phyloP scores from a whole-genome alignment of 2,888 invertebrate species.

The Spodoptera exigua region DNA sequence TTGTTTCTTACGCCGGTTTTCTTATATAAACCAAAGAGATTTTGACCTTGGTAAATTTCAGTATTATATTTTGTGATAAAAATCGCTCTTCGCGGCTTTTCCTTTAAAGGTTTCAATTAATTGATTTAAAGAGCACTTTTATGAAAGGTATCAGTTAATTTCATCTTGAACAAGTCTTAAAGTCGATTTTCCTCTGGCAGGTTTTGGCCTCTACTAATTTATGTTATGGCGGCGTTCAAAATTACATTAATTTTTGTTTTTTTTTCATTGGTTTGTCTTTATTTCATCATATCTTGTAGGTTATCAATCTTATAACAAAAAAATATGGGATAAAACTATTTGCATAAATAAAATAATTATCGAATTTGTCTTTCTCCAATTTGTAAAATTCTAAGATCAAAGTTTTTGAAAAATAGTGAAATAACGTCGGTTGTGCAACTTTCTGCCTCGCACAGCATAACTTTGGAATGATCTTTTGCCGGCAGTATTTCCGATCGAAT shows the following conservation, averaged over 20 bases:
- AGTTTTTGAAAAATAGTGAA: too few species aligned
- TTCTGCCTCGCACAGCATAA: too few species aligned
- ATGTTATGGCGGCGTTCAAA: constrained; percentile 36
- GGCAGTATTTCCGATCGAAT: too few species aligned
- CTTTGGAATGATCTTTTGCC: too few species aligned
- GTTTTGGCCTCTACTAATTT: constrained; percentile 30
- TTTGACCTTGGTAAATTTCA: constrained; percentile 2
- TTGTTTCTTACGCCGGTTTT: too few species aligned
- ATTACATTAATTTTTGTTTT: constrained; percentile 53
- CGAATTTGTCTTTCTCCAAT: too few species aligned
- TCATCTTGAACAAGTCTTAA: constrained; percentile 22
- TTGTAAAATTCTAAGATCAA: too few species aligned
- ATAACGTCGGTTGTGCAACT: too few species aligned
- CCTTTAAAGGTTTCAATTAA: constrained; percentile 25
- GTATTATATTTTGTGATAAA: constrained; percentile 5
- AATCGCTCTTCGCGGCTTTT: constrained; percentile 1
- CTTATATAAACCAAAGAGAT: background rate
- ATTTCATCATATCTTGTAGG: constrained; percentile 44
- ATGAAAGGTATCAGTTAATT: constrained; percentile 22
- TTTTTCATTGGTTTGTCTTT: constrained; percentile 30
- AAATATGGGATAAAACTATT: constrained; percentile 15
- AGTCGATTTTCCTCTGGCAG: constrained; percentile 8
- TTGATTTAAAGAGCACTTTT: constrained; percentile 28
- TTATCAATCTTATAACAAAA: background rate
- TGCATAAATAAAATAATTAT: too few species aligned